Percentiles rank a stretch among this genome's conserved stretches.
Evolutionary conservation across 2,888 invertebrate species (phyloP).

Genomic region (Parascotia fuliginaria): DNA sequence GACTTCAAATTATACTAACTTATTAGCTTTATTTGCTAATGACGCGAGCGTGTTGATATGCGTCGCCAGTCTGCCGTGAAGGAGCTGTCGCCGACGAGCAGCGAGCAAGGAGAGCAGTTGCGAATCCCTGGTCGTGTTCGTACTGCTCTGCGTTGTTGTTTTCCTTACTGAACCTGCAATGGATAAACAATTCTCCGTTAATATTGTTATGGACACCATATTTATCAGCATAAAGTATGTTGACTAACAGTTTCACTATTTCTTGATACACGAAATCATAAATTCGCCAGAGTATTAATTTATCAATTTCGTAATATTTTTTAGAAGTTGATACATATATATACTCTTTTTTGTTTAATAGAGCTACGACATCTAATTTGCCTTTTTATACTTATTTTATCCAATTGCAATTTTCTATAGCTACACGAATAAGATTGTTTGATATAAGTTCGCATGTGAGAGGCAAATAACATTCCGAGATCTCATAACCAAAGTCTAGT

Average conservation of each 20-base stretch:
- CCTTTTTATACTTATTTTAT: too few species aligned
- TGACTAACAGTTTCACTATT: background rate
- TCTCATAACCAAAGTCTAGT: too few species aligned
- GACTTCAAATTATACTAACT: conserved; percentile 67
- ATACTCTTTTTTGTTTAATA: too few species aligned
- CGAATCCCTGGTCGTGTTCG: conserved; percentile 82
- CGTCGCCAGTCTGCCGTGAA: conserved; percentile 82
- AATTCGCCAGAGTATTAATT: too few species aligned
- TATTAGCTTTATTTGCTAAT: conserved; percentile 75
- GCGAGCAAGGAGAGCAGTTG: conserved; percentile 86
- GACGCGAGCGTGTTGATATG: conserved; percentile 77
- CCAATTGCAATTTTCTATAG: too few species aligned
- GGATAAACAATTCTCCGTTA: conserved; percentile 5
- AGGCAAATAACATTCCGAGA: too few species aligned
- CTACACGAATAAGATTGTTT: too few species aligned
- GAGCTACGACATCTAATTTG: too few species aligned
- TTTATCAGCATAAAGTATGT: background rate
- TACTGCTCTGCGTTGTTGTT: conserved; percentile 66
- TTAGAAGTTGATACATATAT: too few species aligned
- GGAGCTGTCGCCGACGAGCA: conserved; percentile 86
- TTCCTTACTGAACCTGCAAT: conserved; percentile 71
- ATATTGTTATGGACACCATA: background rate
- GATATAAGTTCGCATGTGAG: too few species aligned
- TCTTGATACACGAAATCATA: too few species aligned
- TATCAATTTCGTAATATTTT: too few species aligned